Evolutionary conservation across 2,888 invertebrate genomes (phyloP).

Genomic region (Drosophila acutilabella): DNA sequence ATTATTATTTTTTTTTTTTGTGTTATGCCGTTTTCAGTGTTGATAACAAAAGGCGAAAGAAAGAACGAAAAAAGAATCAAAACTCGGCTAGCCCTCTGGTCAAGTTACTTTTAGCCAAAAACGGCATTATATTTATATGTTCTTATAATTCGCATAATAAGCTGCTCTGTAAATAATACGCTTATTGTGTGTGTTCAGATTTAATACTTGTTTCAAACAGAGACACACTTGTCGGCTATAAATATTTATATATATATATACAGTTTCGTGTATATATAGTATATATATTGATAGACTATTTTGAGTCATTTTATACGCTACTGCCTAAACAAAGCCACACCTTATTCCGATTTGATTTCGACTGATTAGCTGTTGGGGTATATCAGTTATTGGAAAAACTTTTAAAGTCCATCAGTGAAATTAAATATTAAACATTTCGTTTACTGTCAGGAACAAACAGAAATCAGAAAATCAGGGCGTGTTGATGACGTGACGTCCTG

Average conservation of each 20-base stretch:
- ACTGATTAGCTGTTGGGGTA: too few species aligned
- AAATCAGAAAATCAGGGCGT: slow-evolving; percentile 29
- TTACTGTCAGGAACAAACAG: slow-evolving; percentile 28
- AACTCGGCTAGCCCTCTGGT: slow-evolving; percentile 22
- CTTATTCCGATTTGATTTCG: too few species aligned
- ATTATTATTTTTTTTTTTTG: slow-evolving; percentile 1
- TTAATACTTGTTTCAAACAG: slow-evolving; percentile 28
- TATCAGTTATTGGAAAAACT: slow-evolving; percentile 37
- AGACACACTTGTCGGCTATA: slow-evolving; percentile 4
- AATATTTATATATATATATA: slow-evolving; percentile 1
- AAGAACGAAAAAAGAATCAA: slow-evolving; percentile 9
- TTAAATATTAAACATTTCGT: slow-evolving; percentile 62
- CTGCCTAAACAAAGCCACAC: slow-evolving; percentile 30
- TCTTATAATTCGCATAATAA: slow-evolving; percentile 22
- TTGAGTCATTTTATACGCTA: slow-evolving; percentile 42
- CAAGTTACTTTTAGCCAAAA: slow-evolving; percentile 50
- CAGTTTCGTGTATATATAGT: slow-evolving; percentile 11
- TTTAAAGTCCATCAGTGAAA: slow-evolving; percentile 65
- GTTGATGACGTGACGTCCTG: slow-evolving; percentile 37
- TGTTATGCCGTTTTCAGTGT: slow-evolving; percentile 29
- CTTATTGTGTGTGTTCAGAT: slow-evolving; percentile 29
- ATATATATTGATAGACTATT: slow-evolving; percentile 38
- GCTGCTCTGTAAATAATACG: slow-evolving; percentile 42
- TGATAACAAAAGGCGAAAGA: slow-evolving; percentile 55
- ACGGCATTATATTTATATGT: slow-evolving; percentile 37